phyloP scores from a whole-genome alignment of 2,113 vertebrate genomes.

The Budorcas taxicolor region DNA sequence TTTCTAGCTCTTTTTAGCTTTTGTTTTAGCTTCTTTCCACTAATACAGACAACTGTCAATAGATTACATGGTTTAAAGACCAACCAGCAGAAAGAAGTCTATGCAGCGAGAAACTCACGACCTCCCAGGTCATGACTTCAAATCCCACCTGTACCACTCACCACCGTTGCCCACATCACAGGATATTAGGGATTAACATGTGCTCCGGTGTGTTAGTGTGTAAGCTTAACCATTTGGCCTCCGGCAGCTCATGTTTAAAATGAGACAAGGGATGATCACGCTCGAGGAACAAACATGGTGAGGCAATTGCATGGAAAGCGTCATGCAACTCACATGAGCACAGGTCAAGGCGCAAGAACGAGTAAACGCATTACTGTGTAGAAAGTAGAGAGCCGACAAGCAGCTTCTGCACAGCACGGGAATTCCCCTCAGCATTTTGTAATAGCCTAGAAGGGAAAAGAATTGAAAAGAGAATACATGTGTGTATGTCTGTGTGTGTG shows the following conservation, averaged over 20 bases:
- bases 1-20: background rate
- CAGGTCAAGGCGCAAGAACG: background rate
- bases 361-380: background rate
- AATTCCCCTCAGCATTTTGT: background rate
- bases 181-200: background rate
- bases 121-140: background rate
- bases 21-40: background rate
- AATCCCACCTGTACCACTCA: background rate
- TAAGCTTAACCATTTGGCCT: background rate
- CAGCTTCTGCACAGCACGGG: background rate
- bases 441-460: background rate
- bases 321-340: background rate
- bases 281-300: background rate
- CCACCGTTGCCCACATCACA: rapidly evolving
- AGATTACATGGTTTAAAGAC: background rate
- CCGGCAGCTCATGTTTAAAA: background rate
- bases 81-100: background rate
- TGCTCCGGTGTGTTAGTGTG: rapidly evolving
- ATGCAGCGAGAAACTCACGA: background rate
- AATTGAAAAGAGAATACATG: background rate
- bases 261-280: background rate
- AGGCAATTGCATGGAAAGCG: rapidly evolving
- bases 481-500: background rate
- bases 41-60: no score
- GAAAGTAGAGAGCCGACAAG: no score